phyloP scores from a whole-genome alignment of 2,797 vertebrate species.

The Xiphorhynchus erythropygius region DNA sequence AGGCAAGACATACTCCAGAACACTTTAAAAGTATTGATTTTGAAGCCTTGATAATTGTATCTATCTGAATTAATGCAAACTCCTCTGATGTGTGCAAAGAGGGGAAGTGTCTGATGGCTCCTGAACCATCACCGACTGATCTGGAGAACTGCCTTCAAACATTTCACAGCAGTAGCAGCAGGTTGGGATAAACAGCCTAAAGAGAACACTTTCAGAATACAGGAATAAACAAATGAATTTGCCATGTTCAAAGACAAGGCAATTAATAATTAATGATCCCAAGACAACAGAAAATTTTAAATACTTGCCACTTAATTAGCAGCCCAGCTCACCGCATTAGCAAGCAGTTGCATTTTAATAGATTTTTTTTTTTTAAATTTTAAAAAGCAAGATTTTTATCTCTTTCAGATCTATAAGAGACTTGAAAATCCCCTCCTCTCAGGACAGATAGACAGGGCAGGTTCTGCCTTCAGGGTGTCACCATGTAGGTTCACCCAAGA shows the following conservation, averaged over 20 bases:
- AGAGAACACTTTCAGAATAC: conserved; percentile 10
- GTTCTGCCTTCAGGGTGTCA: background rate
- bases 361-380: background rate
- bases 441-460: background rate
- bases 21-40: background rate
- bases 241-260: conserved; percentile 12
- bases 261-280: conserved; percentile 25
- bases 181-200: conserved; percentile 33
- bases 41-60: conserved; percentile 1
- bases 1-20: background rate
- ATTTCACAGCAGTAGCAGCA: background rate
- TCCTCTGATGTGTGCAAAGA: conserved; percentile 12
- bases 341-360: background rate
- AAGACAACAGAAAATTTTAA: background rate
- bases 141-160: background rate
- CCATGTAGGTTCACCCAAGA: background rate
- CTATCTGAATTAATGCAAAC: background rate
- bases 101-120: background rate
- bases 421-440: background rate
- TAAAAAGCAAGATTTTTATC: background rate
- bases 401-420: background rate
- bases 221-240: conserved; percentile 27
- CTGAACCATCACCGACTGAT: background rate
- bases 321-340: background rate
- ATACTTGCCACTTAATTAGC: background rate